phyloP scores from a whole-genome alignment of 2,797 vertebrate genomes.

The Arctocebus calabarensis region DNA sequence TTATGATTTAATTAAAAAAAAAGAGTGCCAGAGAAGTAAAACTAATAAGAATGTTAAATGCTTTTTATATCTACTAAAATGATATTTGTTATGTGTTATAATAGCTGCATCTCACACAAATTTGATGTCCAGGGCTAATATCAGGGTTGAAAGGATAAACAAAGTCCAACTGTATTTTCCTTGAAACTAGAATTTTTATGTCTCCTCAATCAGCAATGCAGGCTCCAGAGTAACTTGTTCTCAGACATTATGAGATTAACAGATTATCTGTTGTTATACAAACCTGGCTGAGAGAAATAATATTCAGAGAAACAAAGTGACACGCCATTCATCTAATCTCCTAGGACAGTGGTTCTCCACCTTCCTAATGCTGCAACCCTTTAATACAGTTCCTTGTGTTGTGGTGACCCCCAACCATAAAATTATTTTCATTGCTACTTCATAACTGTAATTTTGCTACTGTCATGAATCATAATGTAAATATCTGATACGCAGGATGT shows the following conservation, averaged over 20 bases:
- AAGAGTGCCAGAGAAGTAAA: background rate
- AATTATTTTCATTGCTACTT: no score
- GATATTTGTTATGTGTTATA: background rate
- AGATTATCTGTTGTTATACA: background rate
- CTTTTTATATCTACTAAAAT: constrained; percentile 7
- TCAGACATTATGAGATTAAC: background rate
- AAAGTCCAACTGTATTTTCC: background rate
- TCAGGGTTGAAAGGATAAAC: background rate
- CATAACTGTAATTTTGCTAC: no score
- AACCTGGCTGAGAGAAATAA: background rate
- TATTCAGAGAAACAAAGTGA: background rate
- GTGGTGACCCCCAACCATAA: no score
- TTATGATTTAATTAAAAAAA: background rate
- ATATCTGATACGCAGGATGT: no score
- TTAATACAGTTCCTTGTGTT: no score
- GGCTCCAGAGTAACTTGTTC: constrained; percentile 1
- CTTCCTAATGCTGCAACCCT: no score
- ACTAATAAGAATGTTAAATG: background rate
- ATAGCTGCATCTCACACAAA: background rate
- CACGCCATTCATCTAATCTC: background rate
- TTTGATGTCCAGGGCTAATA: background rate
- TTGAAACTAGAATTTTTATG: constrained; percentile 55
- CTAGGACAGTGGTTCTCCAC: background rate
- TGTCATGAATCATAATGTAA: no score
- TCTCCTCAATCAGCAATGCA: background rate